Evolutionary conservation across 2,113 vertebrate genomes (phyloP), one percentile per base, ranked within the genome.

Genomic region (Ctenomys sociabilis): DNA sequence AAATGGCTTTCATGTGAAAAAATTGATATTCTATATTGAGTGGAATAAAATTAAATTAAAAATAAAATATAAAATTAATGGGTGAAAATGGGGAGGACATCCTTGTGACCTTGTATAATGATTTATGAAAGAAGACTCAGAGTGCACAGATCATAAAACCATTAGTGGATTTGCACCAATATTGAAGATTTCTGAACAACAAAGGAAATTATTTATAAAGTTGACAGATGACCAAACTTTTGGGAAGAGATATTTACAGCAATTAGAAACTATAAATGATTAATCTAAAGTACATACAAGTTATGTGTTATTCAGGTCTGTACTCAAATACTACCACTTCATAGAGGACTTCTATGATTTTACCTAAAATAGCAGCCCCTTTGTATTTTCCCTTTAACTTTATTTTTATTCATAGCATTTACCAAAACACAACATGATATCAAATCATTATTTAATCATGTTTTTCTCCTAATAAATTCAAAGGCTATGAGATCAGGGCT

Each of bases 1-100:
- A 93, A 94, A 57, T 83, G 68, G n/a, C 5, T 81, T 96, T 85
- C 63, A 43, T 49, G 35, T 87, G 57, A 86, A 84, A 93, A 93
- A 85, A 92, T 61, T 61, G 35, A 87, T 90, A 78, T 9, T 95
- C 40, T 40, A 37, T 26, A 63, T 85, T 32, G 85, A 91, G 32
- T 87, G 26, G 28, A 92, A 1, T 35, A 88, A 90, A 85, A 32
- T 37, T 77, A 80, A 78, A 45, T 86, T 24, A 85, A 49, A 96
- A 93, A 63, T 80, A 80, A 90, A 64, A 90, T 78, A 30, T 70
- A 84, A 68, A 91, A 70, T 87, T 94, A 66, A 66, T 66, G 35
- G 52, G 14, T 61, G 57, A 19, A 93, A 90, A 75, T n/a, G 59
- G 37, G 59, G 26, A 75, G 66, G 78, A 64, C 78, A 66, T 89